Percentiles rank a stretch among this genome's conserved stretches.
phyloP scores from a whole-genome alignment of 2,113 vertebrate species.

The Ellobius talpinus region DNA sequence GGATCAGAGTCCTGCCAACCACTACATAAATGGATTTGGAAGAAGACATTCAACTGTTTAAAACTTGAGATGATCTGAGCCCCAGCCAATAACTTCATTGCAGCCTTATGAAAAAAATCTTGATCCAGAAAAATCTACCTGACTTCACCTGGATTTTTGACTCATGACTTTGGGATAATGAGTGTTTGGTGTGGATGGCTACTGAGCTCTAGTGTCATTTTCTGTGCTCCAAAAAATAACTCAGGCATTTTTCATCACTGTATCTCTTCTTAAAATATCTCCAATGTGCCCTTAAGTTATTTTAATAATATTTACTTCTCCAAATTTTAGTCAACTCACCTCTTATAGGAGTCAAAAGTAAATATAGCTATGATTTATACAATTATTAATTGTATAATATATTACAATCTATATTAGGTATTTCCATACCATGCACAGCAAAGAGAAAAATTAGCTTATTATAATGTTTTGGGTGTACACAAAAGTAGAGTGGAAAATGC shows the following conservation, averaged over 20 bases:
- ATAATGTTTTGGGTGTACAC: background rate
- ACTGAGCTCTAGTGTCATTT: background rate
- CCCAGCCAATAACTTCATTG: background rate
- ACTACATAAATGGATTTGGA: background rate
- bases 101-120: background rate
- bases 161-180: background rate
- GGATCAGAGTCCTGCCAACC: background rate
- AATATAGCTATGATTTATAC: background rate
- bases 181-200: background rate
- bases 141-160: background rate
- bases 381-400: slow-evolving; percentile 1
- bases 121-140: slow-evolving; percentile 14
- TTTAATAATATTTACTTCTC: slow-evolving; percentile 30
- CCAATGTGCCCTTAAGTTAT: background rate
- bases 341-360: background rate
- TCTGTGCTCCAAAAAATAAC: background rate
- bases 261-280: slow-evolving; percentile 47
- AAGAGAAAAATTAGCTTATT: slow-evolving; percentile 15
- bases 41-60: background rate
- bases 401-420: background rate
- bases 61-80: background rate
- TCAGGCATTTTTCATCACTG: background rate
- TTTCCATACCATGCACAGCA: background rate
- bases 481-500: background rate
- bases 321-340: background rate